These are phyloP conservation scores for Pheosia tremula DNA, from an alignment of 2,888 invertebrate species.

Conservation along the genomic window DNA sequence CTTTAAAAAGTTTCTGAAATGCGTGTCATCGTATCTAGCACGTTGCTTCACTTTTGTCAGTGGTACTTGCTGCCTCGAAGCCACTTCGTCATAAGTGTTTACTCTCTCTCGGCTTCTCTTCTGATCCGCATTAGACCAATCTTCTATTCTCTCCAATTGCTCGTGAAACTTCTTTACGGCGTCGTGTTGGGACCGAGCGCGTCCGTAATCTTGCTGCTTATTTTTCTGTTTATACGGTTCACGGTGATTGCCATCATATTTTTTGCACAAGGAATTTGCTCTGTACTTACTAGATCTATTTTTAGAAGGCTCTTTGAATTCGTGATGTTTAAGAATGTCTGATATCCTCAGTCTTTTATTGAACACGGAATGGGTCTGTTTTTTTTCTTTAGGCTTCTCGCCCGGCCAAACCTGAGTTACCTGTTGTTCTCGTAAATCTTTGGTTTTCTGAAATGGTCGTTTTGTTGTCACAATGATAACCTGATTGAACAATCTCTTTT, in stretches of 20 bases:
- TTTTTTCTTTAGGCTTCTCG: slow-evolving; percentile 12
- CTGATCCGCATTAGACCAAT: slow-evolving; percentile 35
- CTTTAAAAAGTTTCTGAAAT: slow-evolving; percentile 66
- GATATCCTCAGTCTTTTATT: slow-evolving; percentile 13
- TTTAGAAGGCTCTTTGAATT: slow-evolving; percentile 9
- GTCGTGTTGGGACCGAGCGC: slow-evolving; percentile 21
- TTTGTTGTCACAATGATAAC: slow-evolving; percentile 60
- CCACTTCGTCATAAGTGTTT: slow-evolving; percentile 33
- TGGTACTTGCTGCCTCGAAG: slow-evolving; percentile 58
- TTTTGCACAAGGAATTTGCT: slow-evolving; percentile 14
- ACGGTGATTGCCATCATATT: slow-evolving; percentile 8
- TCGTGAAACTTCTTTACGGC: slow-evolving; percentile 54
- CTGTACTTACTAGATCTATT: slow-evolving; percentile 12
- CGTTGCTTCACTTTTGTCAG: slow-evolving; percentile 47
- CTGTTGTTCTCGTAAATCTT: slow-evolving; percentile 10
- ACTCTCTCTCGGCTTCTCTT: slow-evolving; percentile 32
- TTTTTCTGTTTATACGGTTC: background rate
- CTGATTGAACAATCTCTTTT: slow-evolving; percentile 53
- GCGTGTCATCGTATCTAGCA: slow-evolving; percentile 54
- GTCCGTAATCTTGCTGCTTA: slow-evolving; percentile 12
- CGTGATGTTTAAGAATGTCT: slow-evolving; percentile 8
- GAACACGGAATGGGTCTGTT: slow-evolving; percentile 11
- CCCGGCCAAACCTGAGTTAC: slow-evolving; percentile 17
- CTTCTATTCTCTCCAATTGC: slow-evolving; percentile 33
- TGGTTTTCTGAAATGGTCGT: slow-evolving; percentile 19